These are phyloP conservation scores for Catocala sponsa DNA, from an alignment of 2,888 invertebrate genomes.

Conservation along the genomic window DNA sequence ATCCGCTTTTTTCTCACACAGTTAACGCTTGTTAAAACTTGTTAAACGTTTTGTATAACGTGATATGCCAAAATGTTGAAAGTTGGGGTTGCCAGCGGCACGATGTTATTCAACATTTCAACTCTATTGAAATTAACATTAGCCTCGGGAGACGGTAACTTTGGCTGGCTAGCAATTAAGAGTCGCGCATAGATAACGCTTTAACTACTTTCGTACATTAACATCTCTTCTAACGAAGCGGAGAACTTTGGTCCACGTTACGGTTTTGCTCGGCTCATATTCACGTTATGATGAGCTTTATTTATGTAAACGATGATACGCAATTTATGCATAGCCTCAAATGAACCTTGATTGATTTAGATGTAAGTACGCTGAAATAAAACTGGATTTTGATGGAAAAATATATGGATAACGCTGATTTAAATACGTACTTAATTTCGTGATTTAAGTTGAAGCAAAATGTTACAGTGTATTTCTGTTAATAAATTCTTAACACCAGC, in stretches of 20 bases:
- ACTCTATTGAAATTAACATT: constrained; percentile 50
- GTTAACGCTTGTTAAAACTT: constrained; percentile 6
- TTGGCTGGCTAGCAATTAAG: constrained; percentile 47
- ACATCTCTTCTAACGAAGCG: constrained; percentile 53
- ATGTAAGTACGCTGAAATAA: constrained; percentile 1
- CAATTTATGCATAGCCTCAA: not conserved
- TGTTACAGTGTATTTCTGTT: too few relatives aligned
- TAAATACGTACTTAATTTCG: too few relatives aligned
- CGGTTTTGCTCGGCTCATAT: constrained; percentile 12
- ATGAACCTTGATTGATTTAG: constrained; percentile 3
- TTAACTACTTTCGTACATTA: constrained; percentile 63
- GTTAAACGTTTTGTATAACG: constrained; percentile 8
- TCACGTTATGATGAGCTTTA: constrained; percentile 20
- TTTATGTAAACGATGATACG: constrained; percentile 2
- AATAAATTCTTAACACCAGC: too few relatives aligned
- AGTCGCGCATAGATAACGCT: constrained; percentile 55
- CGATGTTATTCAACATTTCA: not conserved
- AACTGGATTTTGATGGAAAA: not conserved
- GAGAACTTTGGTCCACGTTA: constrained; percentile 32
- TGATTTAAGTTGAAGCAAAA: too few relatives aligned
- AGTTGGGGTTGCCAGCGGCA: constrained; percentile 1
- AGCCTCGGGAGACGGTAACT: constrained; percentile 42
- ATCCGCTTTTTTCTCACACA: constrained; percentile 14
- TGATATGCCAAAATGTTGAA: not conserved
- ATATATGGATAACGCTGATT: not conserved